These are phyloP conservation scores for Lota lota DNA, from an alignment of 2,113 vertebrate species.

Conservation along the genomic window DNA sequence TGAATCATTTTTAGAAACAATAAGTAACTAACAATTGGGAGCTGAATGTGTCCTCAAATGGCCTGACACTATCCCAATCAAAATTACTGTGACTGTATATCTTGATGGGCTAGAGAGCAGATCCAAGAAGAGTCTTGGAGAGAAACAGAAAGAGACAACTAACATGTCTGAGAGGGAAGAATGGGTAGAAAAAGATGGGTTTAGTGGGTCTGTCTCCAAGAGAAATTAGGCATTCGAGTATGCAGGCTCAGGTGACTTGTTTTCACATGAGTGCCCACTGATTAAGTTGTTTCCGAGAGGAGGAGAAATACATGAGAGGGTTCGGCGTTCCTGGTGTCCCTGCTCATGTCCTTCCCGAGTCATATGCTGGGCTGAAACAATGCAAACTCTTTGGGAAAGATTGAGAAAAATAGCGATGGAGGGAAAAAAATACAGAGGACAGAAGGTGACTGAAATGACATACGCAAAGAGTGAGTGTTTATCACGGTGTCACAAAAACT, in stretches of 20 bases:
- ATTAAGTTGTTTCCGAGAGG: constrained; percentile 51
- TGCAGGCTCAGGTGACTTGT: constrained; percentile 22
- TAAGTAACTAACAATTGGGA: constrained; percentile 26
- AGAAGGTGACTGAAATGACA: constrained; percentile 9
- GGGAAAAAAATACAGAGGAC: constrained; percentile 2
- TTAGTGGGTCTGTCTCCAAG: constrained; percentile 21
- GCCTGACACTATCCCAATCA: constrained; percentile 37
- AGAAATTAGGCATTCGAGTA: constrained; percentile 27
- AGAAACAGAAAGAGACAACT: constrained; percentile 20
- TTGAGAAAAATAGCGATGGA: constrained; percentile 9
- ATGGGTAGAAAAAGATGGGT: too few species aligned
- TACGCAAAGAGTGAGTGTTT: constrained; percentile 36
- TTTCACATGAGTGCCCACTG: constrained; percentile 43
- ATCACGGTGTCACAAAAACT: constrained; percentile 28
- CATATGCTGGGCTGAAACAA: constrained; percentile 57
- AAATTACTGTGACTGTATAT: constrained; percentile 13
- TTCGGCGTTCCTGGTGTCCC: constrained; percentile 32
- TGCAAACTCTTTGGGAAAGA: constrained; percentile 27
- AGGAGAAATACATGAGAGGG: constrained; percentile 48
- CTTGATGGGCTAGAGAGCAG: constrained; percentile 7
- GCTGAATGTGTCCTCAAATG: constrained; percentile 20
- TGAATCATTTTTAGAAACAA: constrained; percentile 11
- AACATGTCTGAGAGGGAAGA: constrained; percentile 14
- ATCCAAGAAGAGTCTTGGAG: constrained; percentile 3
- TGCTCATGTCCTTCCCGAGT: constrained; percentile 43